Base-by-base conservation (phyloP, 2,888 invertebrate species). In the Hedychridium roseum region DNA sequence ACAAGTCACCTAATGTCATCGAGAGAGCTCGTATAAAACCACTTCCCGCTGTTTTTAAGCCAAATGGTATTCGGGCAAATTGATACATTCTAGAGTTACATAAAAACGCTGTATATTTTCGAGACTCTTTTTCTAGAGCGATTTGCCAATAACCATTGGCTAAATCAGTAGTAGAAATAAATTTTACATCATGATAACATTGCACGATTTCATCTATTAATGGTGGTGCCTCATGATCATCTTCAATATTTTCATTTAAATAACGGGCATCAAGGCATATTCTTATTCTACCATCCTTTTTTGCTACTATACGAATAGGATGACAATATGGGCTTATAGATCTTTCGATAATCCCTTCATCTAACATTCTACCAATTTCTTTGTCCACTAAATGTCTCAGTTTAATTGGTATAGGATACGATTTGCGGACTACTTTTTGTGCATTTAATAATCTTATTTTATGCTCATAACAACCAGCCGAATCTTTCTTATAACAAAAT, bases 231-330 rank as follows among this genome's bases (percentile, higher is more conserved):
- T 71, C 71, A 14, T 61, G 50, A 45, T 73, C 70, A 0, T 60
- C 44, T 17, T 64, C 53, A 43, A 74, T 71, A 12, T 45, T 30
- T 3, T 43, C 51, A 51, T 74, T 73, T 4, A 73, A 36, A 44
- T 48, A 54, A 9, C 73, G 38, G 2, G 72, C 73, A 51, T 74
- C 71, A 20, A 73, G 47, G 48, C 72, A 68, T 9, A 73, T 46
- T n/a, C 73, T 37, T 0, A 72, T 54, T 9, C 56, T 44, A 3
- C 64, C 64, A 41, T 73, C 67, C 26, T 70, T 70, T 37, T 72
- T 72, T 17, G 52, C 27, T 0, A 65, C 63, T 3, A 66, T 61
- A 1, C 68, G 62, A 12, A 73, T 36, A 1, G 73, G 73, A 39
- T 68, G 71, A n/a, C 64, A 54, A 56, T 59, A 71, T 0, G 58